Evolutionary conservation across 2,113 vertebrate genomes (phyloP).

Genomic region (Zapus hudsonius): DNA sequence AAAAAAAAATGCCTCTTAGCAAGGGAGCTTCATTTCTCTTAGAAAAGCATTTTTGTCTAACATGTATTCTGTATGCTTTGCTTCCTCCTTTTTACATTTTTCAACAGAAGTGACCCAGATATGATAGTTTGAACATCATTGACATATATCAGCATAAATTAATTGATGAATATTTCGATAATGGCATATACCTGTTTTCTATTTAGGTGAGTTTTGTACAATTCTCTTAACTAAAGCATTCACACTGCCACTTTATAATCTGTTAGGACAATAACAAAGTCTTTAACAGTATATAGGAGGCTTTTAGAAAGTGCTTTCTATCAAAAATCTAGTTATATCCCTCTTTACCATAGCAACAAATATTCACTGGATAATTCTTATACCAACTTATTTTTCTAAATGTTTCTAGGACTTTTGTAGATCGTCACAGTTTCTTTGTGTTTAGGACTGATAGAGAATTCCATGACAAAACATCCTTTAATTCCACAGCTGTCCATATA

Average conservation of each 20-base stretch:
- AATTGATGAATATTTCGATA: neutral
- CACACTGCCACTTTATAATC: neutral
- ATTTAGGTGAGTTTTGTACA: neutral
- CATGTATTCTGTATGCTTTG: neutral
- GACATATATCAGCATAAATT: slow-evolving; percentile 25
- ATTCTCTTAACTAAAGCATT: neutral
- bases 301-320: slow-evolving; percentile 3
- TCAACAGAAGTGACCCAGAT: slow-evolving; percentile 38
- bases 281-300: neutral
- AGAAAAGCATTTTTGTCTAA: slow-evolving; percentile 54
- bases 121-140: slow-evolving; percentile 29
- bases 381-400: slow-evolving; percentile 56
- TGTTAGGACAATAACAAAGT: neutral
- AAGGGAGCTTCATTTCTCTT: slow-evolving; percentile 63
- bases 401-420: slow-evolving; percentile 9
- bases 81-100: slow-evolving; percentile 44
- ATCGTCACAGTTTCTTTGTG: slow-evolving; percentile 8
- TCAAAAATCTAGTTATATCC: slow-evolving; percentile 15
- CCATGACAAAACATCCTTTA: neutral
- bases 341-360: slow-evolving; percentile 5
- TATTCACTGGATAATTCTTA: slow-evolving; percentile 32
- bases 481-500: neutral
- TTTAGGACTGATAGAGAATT: slow-evolving; percentile 3
- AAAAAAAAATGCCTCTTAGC: slow-evolving; percentile 65
- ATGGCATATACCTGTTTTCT: slow-evolving; percentile 13